phyloP scores from a whole-genome alignment of 2,888 invertebrate species.

The Erebia ligea region DNA sequence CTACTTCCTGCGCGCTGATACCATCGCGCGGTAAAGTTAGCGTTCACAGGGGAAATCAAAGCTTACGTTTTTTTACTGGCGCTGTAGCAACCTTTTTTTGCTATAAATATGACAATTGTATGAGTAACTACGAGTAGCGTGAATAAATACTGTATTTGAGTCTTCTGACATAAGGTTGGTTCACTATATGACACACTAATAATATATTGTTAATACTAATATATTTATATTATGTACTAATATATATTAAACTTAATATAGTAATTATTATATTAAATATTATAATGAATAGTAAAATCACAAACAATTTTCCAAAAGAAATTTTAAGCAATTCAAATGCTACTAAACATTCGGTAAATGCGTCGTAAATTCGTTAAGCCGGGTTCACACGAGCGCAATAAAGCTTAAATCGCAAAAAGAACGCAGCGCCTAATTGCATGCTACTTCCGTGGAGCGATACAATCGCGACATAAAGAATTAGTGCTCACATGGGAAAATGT shows the following conservation, averaged over 20 bases:
- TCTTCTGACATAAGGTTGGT: no score
- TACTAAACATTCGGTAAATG: not conserved
- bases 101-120: no score
- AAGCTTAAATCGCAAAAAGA: conserved; percentile 47
- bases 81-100: not conserved
- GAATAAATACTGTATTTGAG: no score
- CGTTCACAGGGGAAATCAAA: conserved; percentile 31
- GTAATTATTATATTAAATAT: no score
- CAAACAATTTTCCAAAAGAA: no score
- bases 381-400: conserved; percentile 27
- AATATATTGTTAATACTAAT: no score
- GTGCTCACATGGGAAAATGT: conserved; percentile 30
- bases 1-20: conserved; percentile 48
- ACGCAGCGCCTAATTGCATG: conserved; percentile 51
- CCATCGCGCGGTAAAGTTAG: conserved; percentile 36
- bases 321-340: no score
- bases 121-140: no score
- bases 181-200: no score
- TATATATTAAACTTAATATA: no score
- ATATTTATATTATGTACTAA: no score
- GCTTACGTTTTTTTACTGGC: conserved; percentile 20
- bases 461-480: conserved; percentile 34
- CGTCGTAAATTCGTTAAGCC: conserved; percentile 42
- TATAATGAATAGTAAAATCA: no score
- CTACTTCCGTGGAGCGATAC: conserved; percentile 49